phyloP scores from a whole-genome alignment of 2,888 invertebrate genomes.

The Mamestra brassicae region DNA sequence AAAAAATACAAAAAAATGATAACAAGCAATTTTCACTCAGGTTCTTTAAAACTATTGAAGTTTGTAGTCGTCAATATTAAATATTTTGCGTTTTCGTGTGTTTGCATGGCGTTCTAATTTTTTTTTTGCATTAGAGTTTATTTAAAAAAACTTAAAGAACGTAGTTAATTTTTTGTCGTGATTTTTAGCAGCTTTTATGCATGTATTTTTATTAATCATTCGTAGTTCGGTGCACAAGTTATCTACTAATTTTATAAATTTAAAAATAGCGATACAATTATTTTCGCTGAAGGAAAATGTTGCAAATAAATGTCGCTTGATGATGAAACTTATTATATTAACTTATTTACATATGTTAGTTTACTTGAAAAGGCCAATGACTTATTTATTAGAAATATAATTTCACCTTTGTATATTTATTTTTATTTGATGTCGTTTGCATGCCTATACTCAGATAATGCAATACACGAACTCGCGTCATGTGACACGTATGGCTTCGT shows the following conservation, averaged over 20 bases:
- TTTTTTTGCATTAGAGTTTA: conserved; percentile 1
- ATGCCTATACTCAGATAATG: conserved; percentile 34
- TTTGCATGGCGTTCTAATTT: conserved; percentile 61
- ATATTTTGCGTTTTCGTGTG: conserved; percentile 63
- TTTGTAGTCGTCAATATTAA: conserved; percentile 77
- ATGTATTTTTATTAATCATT: conserved; percentile 25
- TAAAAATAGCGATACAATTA: not conserved
- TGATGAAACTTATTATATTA: conserved; percentile 5
- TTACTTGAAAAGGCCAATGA: not conserved
- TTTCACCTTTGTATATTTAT: conserved; percentile 6
- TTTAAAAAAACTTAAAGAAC: not conserved
- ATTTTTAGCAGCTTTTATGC: conserved; percentile 38
- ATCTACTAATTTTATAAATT: not conserved
- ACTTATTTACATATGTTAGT: not conserved
- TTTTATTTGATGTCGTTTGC: conserved; percentile 54
- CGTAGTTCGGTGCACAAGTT: not conserved
- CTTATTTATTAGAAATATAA: not conserved
- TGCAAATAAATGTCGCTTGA: conserved; percentile 36
- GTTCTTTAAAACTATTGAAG: conserved; percentile 83
- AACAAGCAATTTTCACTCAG: conserved; percentile 81
- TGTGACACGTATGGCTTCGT: not conserved
- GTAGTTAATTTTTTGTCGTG: not conserved
- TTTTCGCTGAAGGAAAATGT: conserved; percentile 66
- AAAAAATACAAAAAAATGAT: conserved; percentile 69
- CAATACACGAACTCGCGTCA: conserved; percentile 1